Percentiles rank a stretch among this genome's conserved stretches.
Conservation (phyloP, 1,140 invertebrate species). For the Plodia interpunctella region DNA sequence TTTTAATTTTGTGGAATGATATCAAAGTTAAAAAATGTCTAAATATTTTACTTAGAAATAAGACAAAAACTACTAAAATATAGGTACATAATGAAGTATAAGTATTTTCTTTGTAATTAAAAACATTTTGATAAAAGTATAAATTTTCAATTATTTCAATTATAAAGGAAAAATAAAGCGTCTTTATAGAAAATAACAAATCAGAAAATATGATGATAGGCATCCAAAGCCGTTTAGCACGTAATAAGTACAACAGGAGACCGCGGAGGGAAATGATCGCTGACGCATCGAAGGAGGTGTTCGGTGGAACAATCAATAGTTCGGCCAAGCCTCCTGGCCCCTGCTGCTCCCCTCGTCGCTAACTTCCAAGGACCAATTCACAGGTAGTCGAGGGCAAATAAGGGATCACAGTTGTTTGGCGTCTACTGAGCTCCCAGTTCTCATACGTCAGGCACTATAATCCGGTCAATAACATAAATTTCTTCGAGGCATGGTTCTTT, state of each 20-base stretch:
- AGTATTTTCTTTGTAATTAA: no score
- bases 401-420: slow-evolving; percentile 36
- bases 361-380: slow-evolving; percentile 18
- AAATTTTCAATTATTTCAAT: not conserved
- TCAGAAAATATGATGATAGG: slow-evolving; percentile 33
- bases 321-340: slow-evolving; percentile 45
- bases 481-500: slow-evolving; percentile 60
- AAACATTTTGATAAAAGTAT: no score
- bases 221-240: slow-evolving; percentile 51
- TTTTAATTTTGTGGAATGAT: no score
- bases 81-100: no score
- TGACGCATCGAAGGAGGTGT: slow-evolving; percentile 64
- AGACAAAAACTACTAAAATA: no score
- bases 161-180: not conserved
- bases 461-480: slow-evolving; percentile 71
- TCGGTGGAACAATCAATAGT: slow-evolving; percentile 65
- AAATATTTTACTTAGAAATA: no score
- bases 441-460: slow-evolving; percentile 64
- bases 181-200: slow-evolving; percentile 23
- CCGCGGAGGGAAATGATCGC: slow-evolving; percentile 42
- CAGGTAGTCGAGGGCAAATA: slow-evolving; percentile 24
- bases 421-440: slow-evolving; percentile 34
- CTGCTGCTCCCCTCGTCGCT: slow-evolving; percentile 23
- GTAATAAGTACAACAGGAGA: slow-evolving; percentile 53
- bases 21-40: no score